Evolutionary conservation across 2,113 vertebrate species (phyloP).

Genomic region (rat (Rattus norvegicus)): GRCr8 NC_086030.1:13171501-13172000

Average conservation of each 20-base stretch:
- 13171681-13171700: not conserved
- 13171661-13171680: not conserved
- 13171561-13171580: not conserved
- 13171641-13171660: not conserved
- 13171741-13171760: constrained; percentile 5
- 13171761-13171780: not conserved
- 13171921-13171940: not conserved
- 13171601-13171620: not conserved
- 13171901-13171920: not conserved
- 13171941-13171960: not conserved
- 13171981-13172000: not conserved
- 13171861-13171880: not conserved
- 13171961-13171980: not conserved
- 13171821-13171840: constrained; percentile 15
- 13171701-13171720: not conserved
- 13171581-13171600: not conserved
- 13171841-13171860: not conserved
- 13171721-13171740: not conserved
- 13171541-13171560: not conserved
- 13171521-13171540: too few species aligned
- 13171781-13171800: not conserved
- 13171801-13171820: not conserved
- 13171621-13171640: not conserved
- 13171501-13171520: too few species aligned
- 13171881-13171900: not conserved